Evolutionary conservation across 2,797 vertebrate species (phyloP).

Genomic region (Megaceryle alcyon): DNA sequence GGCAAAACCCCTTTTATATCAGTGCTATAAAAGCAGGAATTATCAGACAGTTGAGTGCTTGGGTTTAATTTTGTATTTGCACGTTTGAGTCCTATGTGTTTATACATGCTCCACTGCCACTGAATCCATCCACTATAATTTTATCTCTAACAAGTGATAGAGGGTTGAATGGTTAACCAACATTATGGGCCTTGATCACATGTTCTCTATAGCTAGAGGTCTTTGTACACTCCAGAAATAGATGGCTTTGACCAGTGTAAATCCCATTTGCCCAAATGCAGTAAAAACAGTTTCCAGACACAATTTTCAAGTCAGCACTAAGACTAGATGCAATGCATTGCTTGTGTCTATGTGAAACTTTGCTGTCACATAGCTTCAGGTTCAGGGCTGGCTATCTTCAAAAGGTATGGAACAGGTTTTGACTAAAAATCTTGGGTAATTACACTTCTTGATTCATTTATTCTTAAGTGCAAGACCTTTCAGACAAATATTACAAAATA

Average conservation of each 20-base stretch:
- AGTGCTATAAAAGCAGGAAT: background rate
- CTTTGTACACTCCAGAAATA: background rate
- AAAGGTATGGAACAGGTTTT: background rate
- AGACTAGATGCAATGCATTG: background rate
- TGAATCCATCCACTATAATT: background rate
- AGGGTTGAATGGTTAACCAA: background rate
- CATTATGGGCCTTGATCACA: background rate
- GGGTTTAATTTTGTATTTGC: background rate
- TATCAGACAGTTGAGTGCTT: background rate
- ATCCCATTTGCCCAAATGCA: background rate
- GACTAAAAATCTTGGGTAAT: background rate
- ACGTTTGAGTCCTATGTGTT: background rate
- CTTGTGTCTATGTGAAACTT: background rate
- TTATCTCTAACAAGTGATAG: background rate
- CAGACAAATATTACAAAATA: background rate
- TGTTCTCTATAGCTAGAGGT: background rate
- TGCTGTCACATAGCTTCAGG: background rate
- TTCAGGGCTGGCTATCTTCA: background rate
- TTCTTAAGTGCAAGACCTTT: background rate
- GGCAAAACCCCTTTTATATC: background rate
- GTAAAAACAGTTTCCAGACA: background rate
- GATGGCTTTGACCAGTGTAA: background rate
- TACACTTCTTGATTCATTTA: background rate
- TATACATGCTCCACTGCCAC: accelerated
- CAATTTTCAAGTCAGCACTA: background rate